Evolutionary conservation across 2,113 vertebrate genomes (phyloP), one percentile per base, ranked within the genome.

Genomic region (Phaethon lepturus): DNA sequence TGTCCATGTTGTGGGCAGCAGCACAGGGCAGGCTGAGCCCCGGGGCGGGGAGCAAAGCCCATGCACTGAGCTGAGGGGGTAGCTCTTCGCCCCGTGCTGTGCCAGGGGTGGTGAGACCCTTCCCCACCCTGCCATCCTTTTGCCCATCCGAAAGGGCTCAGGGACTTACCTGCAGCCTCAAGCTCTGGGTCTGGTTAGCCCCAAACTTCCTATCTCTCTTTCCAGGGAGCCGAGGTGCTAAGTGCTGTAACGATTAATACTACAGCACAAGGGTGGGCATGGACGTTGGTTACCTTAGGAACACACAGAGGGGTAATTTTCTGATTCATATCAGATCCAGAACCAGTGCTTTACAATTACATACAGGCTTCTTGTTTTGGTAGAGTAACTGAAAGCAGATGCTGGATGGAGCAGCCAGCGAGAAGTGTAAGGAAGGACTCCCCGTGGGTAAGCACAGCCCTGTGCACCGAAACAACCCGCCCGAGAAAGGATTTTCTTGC

Each of bases 301-400:
- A 95, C 86, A 52, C 87, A 33, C 42, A 68, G 69, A 93, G 77
- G 42, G 47, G 22, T 72, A 62, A 90, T 93, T 82, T 91, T 67
- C 90, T 95, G 87, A 91, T 97, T 91, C 49, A 1, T 84, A 92
- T 82, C 93, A 86, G 62, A 71, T 42, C 78, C 86, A 88, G 91
- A 91, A 91, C 69, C 77, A 50, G 50, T 47, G 92, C 52, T 92
- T 74, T 81, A 55, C 58, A 79, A 76, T 95, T 44, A 56, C 31
- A 78, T 28, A 35, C 85, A 95, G 64, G 26, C 63, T 64, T 94
- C 73, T 73, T 96, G 67, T 55, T 96, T 91, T 66, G 80, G 72
- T 67, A 64, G 71, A 88, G 40, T 88, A 97, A 97, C n/a, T 16
- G 14, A 73, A 96, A 97, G 92, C 96, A 98, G 97, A 98, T 97